These are phyloP conservation scores for Spongia lamella DNA, from an alignment of 37 sponge, comb jelly and placozoan species.

Conservation along the genomic window DNA sequence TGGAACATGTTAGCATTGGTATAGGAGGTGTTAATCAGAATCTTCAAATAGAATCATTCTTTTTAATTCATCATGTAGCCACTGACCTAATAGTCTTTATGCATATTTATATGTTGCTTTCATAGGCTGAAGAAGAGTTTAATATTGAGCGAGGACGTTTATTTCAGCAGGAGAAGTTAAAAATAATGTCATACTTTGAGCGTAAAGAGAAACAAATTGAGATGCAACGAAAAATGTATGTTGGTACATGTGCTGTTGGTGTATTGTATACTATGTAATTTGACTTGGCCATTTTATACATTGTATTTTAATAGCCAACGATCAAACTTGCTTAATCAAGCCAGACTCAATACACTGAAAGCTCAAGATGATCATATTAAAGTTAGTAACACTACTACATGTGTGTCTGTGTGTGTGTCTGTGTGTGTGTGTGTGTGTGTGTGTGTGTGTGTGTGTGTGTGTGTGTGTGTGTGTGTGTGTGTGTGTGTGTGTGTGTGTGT, in stretches of 20 bases:
- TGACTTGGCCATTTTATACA: not conserved
- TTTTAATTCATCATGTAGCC: not conserved
- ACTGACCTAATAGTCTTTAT: too few relatives aligned
- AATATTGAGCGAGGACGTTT: constrained; percentile 97
- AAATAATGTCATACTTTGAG: constrained; percentile 84
- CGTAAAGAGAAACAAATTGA: constrained; percentile 96
- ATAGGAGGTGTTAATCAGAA: too few relatives aligned
- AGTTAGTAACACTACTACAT: constrained; percentile 16
- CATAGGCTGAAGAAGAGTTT: constrained; percentile 98
- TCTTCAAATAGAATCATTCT: too few relatives aligned
- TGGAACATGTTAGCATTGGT: too few relatives aligned
- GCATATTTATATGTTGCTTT: too few relatives aligned
- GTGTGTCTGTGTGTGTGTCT: not conserved
- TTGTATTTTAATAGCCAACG: constrained; percentile 67
- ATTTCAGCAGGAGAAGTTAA: constrained; percentile 92
- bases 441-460: too few relatives aligned
- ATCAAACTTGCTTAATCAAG: constrained; percentile 92
- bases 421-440: not conserved
- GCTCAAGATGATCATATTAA: constrained; percentile 80
- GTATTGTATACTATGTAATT: not conserved
- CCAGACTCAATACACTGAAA: constrained; percentile 84
- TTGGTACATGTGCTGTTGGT: constrained; percentile 7
- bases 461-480: too few relatives aligned
- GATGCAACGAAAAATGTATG: constrained; percentile 71
- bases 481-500: too few relatives aligned